These are phyloP conservation scores for Spilosoma lubricipeda DNA, from an alignment of 2,888 invertebrate species.

Conservation along the genomic window DNA sequence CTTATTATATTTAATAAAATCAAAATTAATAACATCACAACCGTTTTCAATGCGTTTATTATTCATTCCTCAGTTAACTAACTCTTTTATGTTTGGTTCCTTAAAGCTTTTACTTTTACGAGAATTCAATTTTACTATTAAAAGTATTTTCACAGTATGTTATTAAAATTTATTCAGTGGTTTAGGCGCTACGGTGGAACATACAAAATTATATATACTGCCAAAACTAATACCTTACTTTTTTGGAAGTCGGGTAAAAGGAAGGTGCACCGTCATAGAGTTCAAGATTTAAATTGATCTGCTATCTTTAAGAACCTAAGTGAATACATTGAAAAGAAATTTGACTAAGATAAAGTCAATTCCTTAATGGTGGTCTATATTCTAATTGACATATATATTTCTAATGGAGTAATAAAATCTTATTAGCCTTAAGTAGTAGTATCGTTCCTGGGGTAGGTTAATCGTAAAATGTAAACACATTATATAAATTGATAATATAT, in stretches of 20 bases:
- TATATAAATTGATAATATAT: background rate
- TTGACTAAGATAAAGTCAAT: background rate
- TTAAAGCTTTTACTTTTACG: background rate
- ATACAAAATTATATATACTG: too few species aligned
- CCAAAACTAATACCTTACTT: background rate
- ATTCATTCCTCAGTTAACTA: background rate
- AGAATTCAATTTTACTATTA: background rate
- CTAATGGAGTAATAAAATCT: background rate
- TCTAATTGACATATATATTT: background rate
- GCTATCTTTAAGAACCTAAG: background rate
- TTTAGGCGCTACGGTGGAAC: too few species aligned
- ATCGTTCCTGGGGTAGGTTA: background rate
- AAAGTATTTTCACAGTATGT: background rate
- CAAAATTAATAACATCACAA: background rate
- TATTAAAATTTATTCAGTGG: too few species aligned
- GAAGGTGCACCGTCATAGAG: background rate
- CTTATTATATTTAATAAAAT: conserved; percentile 17
- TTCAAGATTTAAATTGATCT: too few species aligned
- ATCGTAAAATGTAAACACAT: background rate
- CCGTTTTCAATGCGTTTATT: background rate
- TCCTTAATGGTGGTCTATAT: background rate
- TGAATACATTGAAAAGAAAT: background rate
- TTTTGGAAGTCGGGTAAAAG: background rate
- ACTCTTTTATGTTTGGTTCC: background rate
- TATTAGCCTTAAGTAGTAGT: background rate